A percentile compares a stretch with the other conserved stretches of the same genome.
Evolutionary conservation across 2,888 invertebrate species (phyloP).

Genomic region (Onthophagus sagittarius): DNA sequence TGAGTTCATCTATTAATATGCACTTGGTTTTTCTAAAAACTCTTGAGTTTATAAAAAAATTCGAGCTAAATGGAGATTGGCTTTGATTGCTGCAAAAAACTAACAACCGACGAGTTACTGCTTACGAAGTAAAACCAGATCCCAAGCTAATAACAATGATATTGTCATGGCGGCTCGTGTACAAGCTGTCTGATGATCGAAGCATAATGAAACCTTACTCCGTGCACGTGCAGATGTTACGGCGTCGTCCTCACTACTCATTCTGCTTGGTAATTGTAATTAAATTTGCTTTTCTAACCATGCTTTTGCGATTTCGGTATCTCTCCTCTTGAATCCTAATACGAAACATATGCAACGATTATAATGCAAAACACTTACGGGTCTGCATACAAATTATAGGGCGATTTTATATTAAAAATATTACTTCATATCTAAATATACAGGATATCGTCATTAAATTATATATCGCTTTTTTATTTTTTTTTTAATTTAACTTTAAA

Average conservation of each 20-base stretch:
- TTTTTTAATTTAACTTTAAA: too few relatives aligned
- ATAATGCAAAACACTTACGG: too few relatives aligned
- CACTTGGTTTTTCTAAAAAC: too few relatives aligned
- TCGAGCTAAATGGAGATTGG: too few relatives aligned
- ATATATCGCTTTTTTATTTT: too few relatives aligned
- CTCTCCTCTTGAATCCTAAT: background rate
- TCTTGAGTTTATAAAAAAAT: too few relatives aligned
- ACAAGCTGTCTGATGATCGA: constrained; percentile 8
- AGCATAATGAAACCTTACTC: background rate
- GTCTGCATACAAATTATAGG: too few relatives aligned
- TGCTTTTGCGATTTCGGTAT: background rate
- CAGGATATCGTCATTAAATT: too few relatives aligned
- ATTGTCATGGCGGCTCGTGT: constrained; percentile 5
- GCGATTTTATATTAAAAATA: too few relatives aligned
- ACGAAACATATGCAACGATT: background rate
- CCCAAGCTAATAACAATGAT: constrained; percentile 6
- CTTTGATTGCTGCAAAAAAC: background rate
- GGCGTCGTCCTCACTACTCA: background rate
- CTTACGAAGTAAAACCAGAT: background rate
- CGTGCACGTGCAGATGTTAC: background rate
- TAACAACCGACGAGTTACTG: background rate
- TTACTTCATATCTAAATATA: too few relatives aligned
- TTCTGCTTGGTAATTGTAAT: constrained; percentile 9
- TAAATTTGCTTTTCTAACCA: background rate
- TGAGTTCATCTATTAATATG: too few relatives aligned